Base-by-base conservation (phyloP, 2,888 invertebrate genomes). In the Adelognathus sp. region DNA sequence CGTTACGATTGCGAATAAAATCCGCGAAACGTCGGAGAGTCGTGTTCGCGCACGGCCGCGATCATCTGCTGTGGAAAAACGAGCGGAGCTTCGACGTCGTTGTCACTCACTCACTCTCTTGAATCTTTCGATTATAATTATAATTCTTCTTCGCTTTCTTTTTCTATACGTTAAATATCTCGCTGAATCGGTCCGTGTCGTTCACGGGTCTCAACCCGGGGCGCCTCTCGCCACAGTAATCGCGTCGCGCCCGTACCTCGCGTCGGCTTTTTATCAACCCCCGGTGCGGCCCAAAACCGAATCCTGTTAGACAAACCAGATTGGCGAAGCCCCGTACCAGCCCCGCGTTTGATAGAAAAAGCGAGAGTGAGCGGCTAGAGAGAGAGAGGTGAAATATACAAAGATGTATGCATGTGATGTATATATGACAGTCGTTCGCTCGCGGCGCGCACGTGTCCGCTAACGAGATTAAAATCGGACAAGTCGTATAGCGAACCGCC, bases 241-340 rank as follows among this genome's bases (percentile, higher is more conserved):
- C 87, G 84, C 86, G 85, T 83, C 87, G 87, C 87, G 87, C 86
- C 87, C 88, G 87, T 84, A 82, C 85, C 86, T 84, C 85, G 84
- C 86, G 83, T 84, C 85, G 86, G 87, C 86, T 88, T 93, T 93
- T 93, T 93, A 94, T 94, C 93, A 93, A 93, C 93, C 93, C 92
- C 92, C 92, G 92, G 91, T 92, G 46, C 18, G 92, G 93, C 92
- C 93, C n/a, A n/a, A n/a, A 93, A 92, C 94, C 76, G 85, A 95
- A 95, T 95, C 95, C 93, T 93, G 94, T 95, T 95, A 95, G 93
- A 93, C 93, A 95, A 95, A 95, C 94, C 94, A 94, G 95, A 95
- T 95, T 95, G 94, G 93, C 93, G 95, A 95, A 95, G 95, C 95
- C 94, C 93, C 93, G 80, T n/a, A n/a, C n/a, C n/a, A n/a, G n/a